Conservation (phyloP, 2,113 vertebrate genomes). For the Ailuropoda melanoleuca region DNA sequence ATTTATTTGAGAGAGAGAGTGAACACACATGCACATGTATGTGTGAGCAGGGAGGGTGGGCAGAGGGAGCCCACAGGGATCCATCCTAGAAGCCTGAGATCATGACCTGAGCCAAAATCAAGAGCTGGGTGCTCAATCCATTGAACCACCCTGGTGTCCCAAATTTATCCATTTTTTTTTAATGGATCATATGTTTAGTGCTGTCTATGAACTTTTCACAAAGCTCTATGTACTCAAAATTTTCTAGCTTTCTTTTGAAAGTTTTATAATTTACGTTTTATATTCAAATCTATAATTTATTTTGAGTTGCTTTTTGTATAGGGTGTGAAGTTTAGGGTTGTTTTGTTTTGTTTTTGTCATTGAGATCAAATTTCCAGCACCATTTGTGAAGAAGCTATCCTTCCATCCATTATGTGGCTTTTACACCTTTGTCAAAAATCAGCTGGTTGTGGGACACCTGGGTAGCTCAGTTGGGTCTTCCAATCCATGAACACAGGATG, state of each 20-base stretch:
- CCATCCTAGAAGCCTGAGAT: background rate
- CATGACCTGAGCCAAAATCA: background rate
- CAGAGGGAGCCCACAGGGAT: background rate
- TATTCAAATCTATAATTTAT: background rate
- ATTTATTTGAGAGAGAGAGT: background rate
- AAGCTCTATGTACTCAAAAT: background rate
- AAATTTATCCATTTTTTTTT: background rate
- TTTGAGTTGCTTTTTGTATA: background rate
- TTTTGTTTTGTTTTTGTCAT: background rate
- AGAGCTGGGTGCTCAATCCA: background rate
- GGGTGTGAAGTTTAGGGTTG: background rate
- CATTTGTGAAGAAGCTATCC: background rate
- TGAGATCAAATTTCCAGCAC: background rate
- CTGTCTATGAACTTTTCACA: background rate
- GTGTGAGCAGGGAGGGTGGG: too few species aligned
- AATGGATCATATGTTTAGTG: background rate
- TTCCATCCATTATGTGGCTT: background rate
- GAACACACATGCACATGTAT: too few species aligned
- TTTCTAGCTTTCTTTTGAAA: slow-evolving; percentile 4
- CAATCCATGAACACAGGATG: background rate
- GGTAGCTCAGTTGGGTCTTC: background rate
- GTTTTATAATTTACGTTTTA: background rate
- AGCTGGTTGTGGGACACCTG: background rate
- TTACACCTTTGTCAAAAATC: background rate
- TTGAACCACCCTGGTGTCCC: background rate